Evolutionary conservation across 1,140 invertebrate genomes (phyloP).

Genomic region (Achatina immaculata): DNA sequence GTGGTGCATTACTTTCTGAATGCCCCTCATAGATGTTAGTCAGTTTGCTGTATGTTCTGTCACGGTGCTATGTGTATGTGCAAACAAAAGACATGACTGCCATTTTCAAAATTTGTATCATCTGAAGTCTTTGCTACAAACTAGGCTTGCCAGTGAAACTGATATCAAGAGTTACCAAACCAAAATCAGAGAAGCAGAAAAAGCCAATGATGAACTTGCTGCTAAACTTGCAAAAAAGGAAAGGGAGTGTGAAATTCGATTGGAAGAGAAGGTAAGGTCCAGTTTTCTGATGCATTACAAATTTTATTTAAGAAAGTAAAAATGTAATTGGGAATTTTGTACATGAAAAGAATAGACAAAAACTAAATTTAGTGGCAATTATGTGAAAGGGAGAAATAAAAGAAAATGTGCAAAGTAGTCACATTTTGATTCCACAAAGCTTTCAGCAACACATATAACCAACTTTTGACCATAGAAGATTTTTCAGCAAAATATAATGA

Average conservation of each 20-base stretch:
- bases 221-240: conserved; percentile 91
- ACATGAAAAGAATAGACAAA: not conserved
- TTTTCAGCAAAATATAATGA: too few relatives aligned
- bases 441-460: too few relatives aligned
- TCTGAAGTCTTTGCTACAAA: too few relatives aligned
- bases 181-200: conserved; percentile 89
- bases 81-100: too few relatives aligned
- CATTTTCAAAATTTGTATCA: too few relatives aligned
- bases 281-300: not conserved
- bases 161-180: conserved; percentile 88
- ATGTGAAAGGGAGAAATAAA: not conserved
- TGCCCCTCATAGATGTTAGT: too few relatives aligned
- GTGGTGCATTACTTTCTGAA: too few relatives aligned
- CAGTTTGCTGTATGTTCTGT: too few relatives aligned
- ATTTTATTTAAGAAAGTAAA: not conserved
- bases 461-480: too few relatives aligned
- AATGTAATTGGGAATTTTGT: not conserved
- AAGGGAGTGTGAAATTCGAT: conserved; percentile 88
- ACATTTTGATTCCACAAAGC: too few relatives aligned
- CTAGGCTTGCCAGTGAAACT: conserved; percentile 89
- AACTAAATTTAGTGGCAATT: not conserved
- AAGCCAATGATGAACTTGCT: conserved; percentile 88
- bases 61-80: too few relatives aligned
- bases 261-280: conserved; percentile 82
- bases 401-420: too few relatives aligned